Percentiles rank a stretch among this genome's conserved stretches.
Conservation (phyloP, 2,888 invertebrate genomes). For the Acleris cristana region DNA sequence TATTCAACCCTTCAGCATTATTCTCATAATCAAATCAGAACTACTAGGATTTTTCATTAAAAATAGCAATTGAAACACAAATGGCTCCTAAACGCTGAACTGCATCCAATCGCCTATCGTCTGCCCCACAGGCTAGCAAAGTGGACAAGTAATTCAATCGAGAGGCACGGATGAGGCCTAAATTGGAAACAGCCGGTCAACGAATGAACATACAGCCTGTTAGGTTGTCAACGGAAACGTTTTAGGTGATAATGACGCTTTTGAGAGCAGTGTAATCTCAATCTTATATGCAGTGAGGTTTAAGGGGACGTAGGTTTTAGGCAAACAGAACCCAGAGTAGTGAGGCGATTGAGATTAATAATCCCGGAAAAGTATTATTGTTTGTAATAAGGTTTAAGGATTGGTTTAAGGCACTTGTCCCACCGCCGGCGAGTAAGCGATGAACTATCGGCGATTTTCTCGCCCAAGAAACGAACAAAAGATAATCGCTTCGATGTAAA, state of each 20-base stretch:
- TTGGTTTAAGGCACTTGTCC: too few relatives aligned
- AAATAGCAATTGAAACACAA: background rate
- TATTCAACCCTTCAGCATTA: too few relatives aligned
- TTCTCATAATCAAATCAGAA: too few relatives aligned
- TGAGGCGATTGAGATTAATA: too few relatives aligned
- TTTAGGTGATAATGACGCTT: background rate
- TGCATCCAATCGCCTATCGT: conserved; percentile 35
- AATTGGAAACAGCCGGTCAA: conserved; percentile 80
- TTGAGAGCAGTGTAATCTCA: background rate
- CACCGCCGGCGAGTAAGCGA: too few relatives aligned
- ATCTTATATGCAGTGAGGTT: background rate
- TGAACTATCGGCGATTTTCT: too few relatives aligned
- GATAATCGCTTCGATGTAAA: too few relatives aligned
- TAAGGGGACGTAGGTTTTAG: background rate
- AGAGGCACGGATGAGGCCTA: conserved; percentile 69
- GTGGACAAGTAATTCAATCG: conserved; percentile 77
- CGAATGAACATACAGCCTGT: conserved; percentile 69
- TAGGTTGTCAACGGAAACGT: conserved; percentile 36
- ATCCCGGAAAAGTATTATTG: too few relatives aligned
- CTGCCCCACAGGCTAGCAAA: conserved; percentile 50
- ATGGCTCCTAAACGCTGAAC: background rate
- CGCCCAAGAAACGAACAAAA: too few relatives aligned
- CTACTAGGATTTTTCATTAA: background rate
- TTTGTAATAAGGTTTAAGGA: too few relatives aligned
- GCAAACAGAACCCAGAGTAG: too few relatives aligned